phyloP scores from a whole-genome alignment of 2,113 vertebrate species.

The Lontra canadensis region DNA sequence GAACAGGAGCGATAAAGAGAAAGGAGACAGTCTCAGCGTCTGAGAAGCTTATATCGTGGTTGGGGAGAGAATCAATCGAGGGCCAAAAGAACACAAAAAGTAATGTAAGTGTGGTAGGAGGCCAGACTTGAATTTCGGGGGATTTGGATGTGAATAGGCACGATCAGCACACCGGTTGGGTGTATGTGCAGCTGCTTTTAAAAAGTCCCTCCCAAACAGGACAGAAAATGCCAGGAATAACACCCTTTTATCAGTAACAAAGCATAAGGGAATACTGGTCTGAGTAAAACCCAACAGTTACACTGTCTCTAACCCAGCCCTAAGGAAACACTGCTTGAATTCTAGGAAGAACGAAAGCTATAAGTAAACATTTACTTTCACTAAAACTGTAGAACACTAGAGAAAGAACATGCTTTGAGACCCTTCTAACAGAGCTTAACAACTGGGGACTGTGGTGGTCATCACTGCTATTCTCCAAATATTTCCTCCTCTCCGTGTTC shows the following conservation, averaged over 20 bases:
- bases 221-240: conserved; percentile 18
- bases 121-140: conserved; percentile 11
- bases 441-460: background rate
- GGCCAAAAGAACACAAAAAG: conserved; percentile 36
- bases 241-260: conserved; percentile 24
- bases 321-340: conserved; percentile 23
- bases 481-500: background rate
- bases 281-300: conserved; percentile 37
- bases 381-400: conserved; percentile 26
- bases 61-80: background rate
- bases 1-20: conserved; percentile 24
- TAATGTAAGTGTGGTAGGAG: background rate
- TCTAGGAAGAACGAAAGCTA: conserved; percentile 33
- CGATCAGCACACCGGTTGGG: background rate
- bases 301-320: background rate
- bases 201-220: conserved; percentile 9
- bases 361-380: conserved; percentile 50
- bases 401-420: conserved; percentile 27
- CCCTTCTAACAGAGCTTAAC: background rate
- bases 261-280: conserved; percentile 17
- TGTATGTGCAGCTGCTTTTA: conserved; percentile 2
- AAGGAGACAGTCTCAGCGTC: conserved; percentile 49
- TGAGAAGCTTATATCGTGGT: background rate
- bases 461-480: conserved; percentile 34
- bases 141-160: background rate